Evolutionary conservation across 2,888 invertebrate species (phyloP).

Genomic region (Drosophila nr. medialis): DNA sequence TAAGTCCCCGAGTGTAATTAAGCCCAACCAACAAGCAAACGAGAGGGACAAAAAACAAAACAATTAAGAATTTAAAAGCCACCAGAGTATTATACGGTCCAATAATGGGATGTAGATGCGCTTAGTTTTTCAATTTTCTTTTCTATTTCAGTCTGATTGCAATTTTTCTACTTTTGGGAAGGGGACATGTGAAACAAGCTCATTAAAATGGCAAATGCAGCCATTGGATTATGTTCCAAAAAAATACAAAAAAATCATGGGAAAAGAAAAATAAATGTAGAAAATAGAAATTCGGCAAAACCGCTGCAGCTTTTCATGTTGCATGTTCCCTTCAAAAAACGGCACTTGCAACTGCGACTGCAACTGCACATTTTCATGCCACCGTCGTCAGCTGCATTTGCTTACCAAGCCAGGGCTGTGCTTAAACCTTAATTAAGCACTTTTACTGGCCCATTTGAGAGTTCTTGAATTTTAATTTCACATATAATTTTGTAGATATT

Average conservation of each 20-base stretch:
- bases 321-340: not conserved
- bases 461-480: not conserved
- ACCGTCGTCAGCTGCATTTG: conserved; percentile 21
- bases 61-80: conserved; percentile 7
- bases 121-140: conserved; percentile 5
- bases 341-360: not conserved
- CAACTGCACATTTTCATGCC: conserved; percentile 14
- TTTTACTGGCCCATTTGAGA: not conserved
- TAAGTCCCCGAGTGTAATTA: conserved; percentile 39
- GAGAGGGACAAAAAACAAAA: not conserved
- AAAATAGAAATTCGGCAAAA: conserved; percentile 34
- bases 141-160: not conserved
- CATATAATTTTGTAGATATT: not conserved
- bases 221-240: conserved; percentile 60
- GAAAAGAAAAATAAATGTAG: not conserved
- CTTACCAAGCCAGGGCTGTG: conserved; percentile 1
- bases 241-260: conserved; percentile 29
- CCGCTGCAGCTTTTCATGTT: conserved; percentile 20
- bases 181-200: conserved; percentile 63
- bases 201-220: conserved; percentile 69
- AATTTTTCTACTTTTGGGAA: not conserved
- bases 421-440: not conserved
- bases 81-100: conserved; percentile 3
- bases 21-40: not conserved
- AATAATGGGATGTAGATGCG: conserved; percentile 14